Percentiles rank a stretch among this genome's conserved stretches.
These are phyloP conservation scores for Sympetrum striolatum DNA, from an alignment of 2,888 invertebrate genomes.

Conservation along the genomic window DNA sequence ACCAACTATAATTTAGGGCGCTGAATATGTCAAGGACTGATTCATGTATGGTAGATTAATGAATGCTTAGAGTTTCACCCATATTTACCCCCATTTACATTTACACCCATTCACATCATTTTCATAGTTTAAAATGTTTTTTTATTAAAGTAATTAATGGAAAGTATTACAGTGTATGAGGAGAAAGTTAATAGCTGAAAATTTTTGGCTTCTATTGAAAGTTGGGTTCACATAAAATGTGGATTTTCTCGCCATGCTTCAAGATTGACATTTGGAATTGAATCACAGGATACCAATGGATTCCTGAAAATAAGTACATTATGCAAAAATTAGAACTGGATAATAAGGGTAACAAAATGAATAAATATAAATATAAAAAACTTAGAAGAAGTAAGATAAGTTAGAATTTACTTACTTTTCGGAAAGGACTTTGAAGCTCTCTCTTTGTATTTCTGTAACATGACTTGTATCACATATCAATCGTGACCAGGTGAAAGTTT, in stretches of 20 bases:
- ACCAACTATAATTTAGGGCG: no score
- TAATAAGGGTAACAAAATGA: neutral
- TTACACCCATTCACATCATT: no score
- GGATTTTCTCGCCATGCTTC: slow-evolving; percentile 64
- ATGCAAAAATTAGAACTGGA: slow-evolving; percentile 47
- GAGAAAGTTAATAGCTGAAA: neutral
- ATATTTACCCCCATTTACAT: no score
- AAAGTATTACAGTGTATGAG: no score
- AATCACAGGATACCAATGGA: slow-evolving; percentile 62
- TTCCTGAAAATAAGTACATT: slow-evolving; percentile 59
- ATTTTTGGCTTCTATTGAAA: neutral
- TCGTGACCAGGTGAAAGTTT: slow-evolving; percentile 78
- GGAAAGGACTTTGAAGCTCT: slow-evolving; percentile 51
- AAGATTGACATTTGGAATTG: slow-evolving; percentile 62
- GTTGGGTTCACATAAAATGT: no score
- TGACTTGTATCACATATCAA: slow-evolving; percentile 83
- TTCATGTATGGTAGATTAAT: no score
- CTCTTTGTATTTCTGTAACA: slow-evolving; percentile 68
- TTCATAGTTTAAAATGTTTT: no score
- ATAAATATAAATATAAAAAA: neutral
- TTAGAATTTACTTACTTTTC: slow-evolving; percentile 50
- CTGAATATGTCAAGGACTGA: no score
- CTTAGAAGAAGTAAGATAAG: neutral
- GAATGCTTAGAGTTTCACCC: no score
- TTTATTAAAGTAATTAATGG: no score